A percentile compares a stretch with the other conserved stretches of the same genome.
Conservation (phyloP, 2,113 vertebrate species). For the Hirundichthys speculiger region DNA sequence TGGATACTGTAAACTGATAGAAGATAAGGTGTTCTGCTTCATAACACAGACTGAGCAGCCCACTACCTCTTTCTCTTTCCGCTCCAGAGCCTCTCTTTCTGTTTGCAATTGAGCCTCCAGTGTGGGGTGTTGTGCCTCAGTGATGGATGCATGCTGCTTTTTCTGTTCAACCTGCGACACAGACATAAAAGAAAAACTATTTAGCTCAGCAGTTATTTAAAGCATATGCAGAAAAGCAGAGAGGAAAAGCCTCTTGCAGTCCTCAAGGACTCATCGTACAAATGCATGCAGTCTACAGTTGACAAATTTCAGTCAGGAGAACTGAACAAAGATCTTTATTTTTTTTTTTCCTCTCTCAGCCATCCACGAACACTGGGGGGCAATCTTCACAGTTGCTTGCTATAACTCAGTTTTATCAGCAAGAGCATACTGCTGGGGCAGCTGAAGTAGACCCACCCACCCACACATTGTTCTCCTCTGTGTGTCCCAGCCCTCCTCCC, state of each 20-base stretch:
- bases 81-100: slow-evolving; percentile 94
- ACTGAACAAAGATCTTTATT: background rate
- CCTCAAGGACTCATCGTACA: background rate
- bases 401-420: slow-evolving; percentile 38
- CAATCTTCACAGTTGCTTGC: slow-evolving; percentile 60
- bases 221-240: slow-evolving; percentile 1
- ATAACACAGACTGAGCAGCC: too few species aligned
- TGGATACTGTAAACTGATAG: too few species aligned
- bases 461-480: slow-evolving; percentile 71
- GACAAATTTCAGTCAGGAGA: background rate
- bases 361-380: slow-evolving; percentile 52
- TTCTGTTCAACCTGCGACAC: slow-evolving; percentile 85
- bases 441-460: slow-evolving; percentile 54
- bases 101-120: slow-evolving; percentile 93
- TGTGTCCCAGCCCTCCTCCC: slow-evolving; percentile 36
- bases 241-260: background rate
- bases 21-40: too few species aligned
- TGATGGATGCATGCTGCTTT: slow-evolving; percentile 82
- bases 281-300: background rate
- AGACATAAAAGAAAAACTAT: slow-evolving; percentile 43
- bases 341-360: slow-evolving; percentile 12
- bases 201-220: slow-evolving; percentile 30
- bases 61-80: slow-evolving; percentile 97
- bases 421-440: slow-evolving; percentile 24
- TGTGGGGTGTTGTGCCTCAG: slow-evolving; percentile 79